Base-by-base conservation (phyloP, 2,113 vertebrate genomes). In the Rhynchopsitta pachyrhyncha region DNA sequence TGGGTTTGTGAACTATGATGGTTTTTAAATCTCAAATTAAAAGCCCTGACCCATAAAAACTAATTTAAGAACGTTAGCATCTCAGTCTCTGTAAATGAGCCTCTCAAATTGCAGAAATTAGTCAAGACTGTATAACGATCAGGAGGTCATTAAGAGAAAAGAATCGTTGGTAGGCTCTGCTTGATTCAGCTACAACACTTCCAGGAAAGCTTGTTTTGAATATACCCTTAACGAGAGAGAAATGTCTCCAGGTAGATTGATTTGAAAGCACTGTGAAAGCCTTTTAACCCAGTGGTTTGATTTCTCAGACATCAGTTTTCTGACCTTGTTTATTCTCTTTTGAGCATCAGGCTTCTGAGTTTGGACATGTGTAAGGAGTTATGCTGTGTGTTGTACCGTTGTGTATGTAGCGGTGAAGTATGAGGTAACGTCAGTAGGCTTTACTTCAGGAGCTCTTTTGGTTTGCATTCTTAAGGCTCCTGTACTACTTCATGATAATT, bases 1-100 rank as follows among this genome's bases (percentile, higher is more conserved):
- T 98, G 97, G 94, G 97, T 98, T 98, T 97, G 97, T 94, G 97
- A 97, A 76, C 97, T 97, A 97, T 96, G 97, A 97, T 98, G 97
- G 97, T 97, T 98, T 98, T 97, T 91, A 98, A 98, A 97, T 98
- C 98, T 98, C 97, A 98, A 98, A 98, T 98, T 98, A 98, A 98
- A 98, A 97, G 97, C 96, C 95, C 95, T 44, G 5, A 98, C 92
- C 97, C 95, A 97, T 98, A 98, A 98, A 98, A 98, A 82, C 96
- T 97, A 97, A 98, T 98, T 98, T 91, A 97, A 97, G 95, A 97
- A 97, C 93, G 94, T 98, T 98, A 97, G 95, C 93, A 90, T 97
- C 98, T 97, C 66, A 53, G 93, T 93, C 92, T 95, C 93, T 90
- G 96, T 97, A 98, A 98, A 97, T 92, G 96, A 98, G 95, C 76